Conservation (phyloP, 2,113 vertebrate species). For the Oenanthe melanoleuca region DNA sequence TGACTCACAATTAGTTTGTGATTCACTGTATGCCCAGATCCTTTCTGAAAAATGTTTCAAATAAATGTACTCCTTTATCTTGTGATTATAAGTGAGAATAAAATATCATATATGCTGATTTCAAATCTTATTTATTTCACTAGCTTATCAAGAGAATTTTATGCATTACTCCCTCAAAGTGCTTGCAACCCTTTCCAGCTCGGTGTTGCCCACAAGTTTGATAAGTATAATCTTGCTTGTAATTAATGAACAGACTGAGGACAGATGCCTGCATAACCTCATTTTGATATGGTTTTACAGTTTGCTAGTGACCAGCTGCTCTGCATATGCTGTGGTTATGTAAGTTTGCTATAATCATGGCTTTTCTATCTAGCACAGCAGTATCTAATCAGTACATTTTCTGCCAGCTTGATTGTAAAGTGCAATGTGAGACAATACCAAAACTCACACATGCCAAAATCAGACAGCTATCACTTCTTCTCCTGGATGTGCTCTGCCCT, state of each 20-base stretch:
- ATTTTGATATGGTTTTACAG: conserved; percentile 7
- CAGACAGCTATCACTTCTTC: neutral
- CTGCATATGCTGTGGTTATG: neutral
- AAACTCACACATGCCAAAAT: neutral
- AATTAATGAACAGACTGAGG: conserved; percentile 17
- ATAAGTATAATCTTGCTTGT: neutral
- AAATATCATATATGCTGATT: neutral
- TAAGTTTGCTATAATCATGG: neutral
- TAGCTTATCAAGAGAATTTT: neutral
- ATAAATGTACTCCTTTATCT: neutral
- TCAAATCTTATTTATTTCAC: neutral
- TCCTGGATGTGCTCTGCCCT: neutral
- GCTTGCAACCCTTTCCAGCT: neutral
- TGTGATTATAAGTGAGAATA: neutral
- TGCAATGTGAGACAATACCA: neutral
- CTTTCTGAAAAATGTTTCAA: neutral
- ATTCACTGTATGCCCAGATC: conserved; percentile 10
- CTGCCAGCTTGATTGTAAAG: neutral
- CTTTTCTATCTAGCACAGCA: neutral
- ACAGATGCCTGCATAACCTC: conserved; percentile 41
- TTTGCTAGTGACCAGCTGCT: conserved; percentile 44
- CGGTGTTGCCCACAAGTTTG: neutral
- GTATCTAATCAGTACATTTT: neutral
- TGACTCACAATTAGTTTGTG: conserved; percentile 16
- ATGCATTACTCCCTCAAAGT: neutral